Evolutionary conservation across 2,888 invertebrate species (phyloP).

Genomic region (Lypha dubia): DNA sequence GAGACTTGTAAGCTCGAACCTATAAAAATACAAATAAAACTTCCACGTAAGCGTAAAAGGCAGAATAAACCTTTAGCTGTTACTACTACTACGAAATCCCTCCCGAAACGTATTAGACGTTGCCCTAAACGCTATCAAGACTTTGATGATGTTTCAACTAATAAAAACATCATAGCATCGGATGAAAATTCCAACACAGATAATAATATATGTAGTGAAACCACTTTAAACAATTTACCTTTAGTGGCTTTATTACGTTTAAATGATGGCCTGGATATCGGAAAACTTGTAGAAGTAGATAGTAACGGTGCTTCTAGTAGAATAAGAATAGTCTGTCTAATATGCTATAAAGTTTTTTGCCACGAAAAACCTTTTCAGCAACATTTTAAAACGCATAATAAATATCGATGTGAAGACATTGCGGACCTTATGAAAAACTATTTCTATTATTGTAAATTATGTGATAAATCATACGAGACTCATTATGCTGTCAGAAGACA

Average conservation of each 20-base stretch:
- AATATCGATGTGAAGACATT: not conserved
- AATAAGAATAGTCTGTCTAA: slow-evolving; percentile 46
- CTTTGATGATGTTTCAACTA: not conserved
- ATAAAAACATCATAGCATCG: not conserved
- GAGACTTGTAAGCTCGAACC: slow-evolving; percentile 1
- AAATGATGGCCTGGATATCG: slow-evolving; percentile 13
- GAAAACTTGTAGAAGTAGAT: slow-evolving; percentile 32
- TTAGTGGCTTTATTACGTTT: slow-evolving; percentile 48
- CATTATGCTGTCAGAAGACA: slow-evolving; percentile 90
- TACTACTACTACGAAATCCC: not conserved
- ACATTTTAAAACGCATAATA: slow-evolving; percentile 37
- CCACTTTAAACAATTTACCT: not conserved
- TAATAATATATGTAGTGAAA: not conserved
- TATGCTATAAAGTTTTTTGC: slow-evolving; percentile 34
- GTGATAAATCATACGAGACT: slow-evolving; percentile 90
- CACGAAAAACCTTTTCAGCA: slow-evolving; percentile 45
- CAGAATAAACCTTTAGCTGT: not conserved
- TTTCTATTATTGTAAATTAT: slow-evolving; percentile 84
- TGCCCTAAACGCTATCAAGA: slow-evolving; percentile 84
- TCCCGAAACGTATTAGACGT: slow-evolving; percentile 43
- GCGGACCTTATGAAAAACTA: not conserved
- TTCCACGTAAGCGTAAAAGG: not conserved
- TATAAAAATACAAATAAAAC: slow-evolving; percentile 41
- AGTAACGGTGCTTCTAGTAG: not conserved
- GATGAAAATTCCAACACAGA: not conserved